These are phyloP conservation scores for Notothenia coriiceps DNA, from an alignment of 2,113 vertebrate genomes.

Conservation along the genomic window DNA sequence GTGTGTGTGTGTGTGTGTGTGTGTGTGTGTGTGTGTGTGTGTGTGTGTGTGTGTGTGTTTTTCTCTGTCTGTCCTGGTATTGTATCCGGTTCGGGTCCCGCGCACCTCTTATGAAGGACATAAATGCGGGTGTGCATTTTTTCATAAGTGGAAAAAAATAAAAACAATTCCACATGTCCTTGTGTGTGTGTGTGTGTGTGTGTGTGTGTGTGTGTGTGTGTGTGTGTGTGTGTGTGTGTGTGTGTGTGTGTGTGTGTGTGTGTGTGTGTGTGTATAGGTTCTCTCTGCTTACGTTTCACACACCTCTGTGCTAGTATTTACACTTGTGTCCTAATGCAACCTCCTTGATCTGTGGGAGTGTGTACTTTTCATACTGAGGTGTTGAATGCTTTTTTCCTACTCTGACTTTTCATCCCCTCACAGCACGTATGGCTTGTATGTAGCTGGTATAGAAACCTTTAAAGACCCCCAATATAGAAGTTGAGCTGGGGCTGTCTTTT, in stretches of 20 bases:
- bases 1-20: background rate
- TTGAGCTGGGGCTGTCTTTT: conserved; percentile 48
- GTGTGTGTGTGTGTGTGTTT: background rate
- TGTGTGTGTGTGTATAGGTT: background rate
- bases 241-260: too few relatives aligned
- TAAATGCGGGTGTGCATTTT: too few relatives aligned
- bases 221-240: background rate
- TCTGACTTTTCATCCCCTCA: conserved; percentile 36
- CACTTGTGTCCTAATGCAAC: conserved; percentile 44
- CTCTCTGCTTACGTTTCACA: conserved; percentile 32
- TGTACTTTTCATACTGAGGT: conserved; percentile 42
- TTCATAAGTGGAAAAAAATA: too few relatives aligned
- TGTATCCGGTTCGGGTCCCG: too few relatives aligned
- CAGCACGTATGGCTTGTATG: conserved; percentile 34
- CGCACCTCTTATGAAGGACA: too few relatives aligned
- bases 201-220: background rate
- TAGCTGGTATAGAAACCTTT: conserved; percentile 62
- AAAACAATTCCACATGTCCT: too few relatives aligned
- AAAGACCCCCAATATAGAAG: conserved; percentile 59
- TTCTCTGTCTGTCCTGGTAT: too few relatives aligned
- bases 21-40: too few relatives aligned
- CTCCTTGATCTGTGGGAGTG: conserved; percentile 55
- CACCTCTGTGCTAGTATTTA: conserved; percentile 21
- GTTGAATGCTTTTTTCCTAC: conserved; percentile 54
- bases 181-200: too few relatives aligned